A percentile compares a stretch with the other conserved stretches of the same genome.
Evolutionary conservation across 2,113 vertebrate genomes (phyloP).

Genomic region (Regulus satrapa): DNA sequence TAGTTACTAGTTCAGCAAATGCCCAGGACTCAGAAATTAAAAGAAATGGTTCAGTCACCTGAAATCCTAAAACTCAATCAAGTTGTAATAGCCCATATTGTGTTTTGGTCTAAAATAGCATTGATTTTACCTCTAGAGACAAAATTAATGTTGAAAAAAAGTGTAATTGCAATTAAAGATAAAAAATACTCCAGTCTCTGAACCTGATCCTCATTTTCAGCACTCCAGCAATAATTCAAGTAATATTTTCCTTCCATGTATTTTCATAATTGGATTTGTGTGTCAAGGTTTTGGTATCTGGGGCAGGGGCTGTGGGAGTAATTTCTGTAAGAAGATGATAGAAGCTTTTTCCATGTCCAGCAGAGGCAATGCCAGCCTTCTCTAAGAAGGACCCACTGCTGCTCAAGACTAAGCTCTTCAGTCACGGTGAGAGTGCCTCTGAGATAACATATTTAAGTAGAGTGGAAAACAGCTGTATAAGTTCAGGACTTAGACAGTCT

Average conservation of each 20-base stretch:
- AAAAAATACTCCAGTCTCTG: neutral
- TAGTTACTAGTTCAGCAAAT: neutral
- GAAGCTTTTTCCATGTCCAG: rapidly evolving
- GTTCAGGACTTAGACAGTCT: rapidly evolving
- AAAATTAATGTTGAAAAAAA: neutral
- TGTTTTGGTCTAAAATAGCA: neutral
- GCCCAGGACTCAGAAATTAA: neutral
- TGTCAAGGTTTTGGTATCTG: neutral
- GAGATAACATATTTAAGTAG: neutral
- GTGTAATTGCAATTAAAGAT: neutral
- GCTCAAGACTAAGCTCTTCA: neutral
- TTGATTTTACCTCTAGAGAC: neutral
- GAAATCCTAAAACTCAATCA: neutral
- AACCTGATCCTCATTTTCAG: neutral
- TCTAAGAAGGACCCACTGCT: rapidly evolving
- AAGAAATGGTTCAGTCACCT: neutral
- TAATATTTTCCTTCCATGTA: neutral
- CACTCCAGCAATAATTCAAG: neutral
- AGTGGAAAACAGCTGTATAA: neutral
- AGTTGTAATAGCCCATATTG: neutral
- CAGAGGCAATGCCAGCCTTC: neutral
- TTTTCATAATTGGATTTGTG: neutral
- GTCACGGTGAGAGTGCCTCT: rapidly evolving
- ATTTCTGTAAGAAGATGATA: neutral
- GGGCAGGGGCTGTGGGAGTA: rapidly evolving